A percentile compares a stretch with the other conserved stretches of the same genome.
Conservation (phyloP, 1,140 invertebrate genomes). For the Brachionus calyciflorus region DNA sequence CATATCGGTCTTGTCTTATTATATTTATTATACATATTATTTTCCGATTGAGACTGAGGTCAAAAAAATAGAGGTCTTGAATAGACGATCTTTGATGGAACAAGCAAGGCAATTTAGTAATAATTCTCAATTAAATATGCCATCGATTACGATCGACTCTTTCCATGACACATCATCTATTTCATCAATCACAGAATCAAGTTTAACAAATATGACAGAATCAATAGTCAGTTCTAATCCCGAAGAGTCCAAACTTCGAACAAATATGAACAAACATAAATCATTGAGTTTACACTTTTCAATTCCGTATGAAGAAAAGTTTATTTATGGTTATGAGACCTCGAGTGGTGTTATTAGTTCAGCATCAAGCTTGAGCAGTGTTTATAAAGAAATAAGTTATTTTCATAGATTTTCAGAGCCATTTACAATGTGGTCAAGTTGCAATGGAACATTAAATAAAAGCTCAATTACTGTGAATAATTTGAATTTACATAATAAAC, state of each 20-base stretch:
- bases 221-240: background rate
- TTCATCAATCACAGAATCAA: background rate
- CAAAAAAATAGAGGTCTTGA: background rate
- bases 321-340: conserved; percentile 8
- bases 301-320: conserved; percentile 22
- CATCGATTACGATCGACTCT: conserved; percentile 9
- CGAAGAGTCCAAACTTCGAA: background rate
- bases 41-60: background rate
- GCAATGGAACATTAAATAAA: background rate
- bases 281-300: background rate
- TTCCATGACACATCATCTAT: background rate
- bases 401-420: background rate
- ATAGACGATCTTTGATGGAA: conserved; percentile 1
- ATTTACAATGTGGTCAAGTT: background rate
- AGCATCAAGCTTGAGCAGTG: conserved; percentile 6
- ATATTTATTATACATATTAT: conserved; percentile 21
- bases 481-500: background rate
- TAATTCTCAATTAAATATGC: background rate
- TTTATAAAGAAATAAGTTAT: conserved; percentile 26
- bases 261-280: conserved; percentile 2
- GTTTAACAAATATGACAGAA: background rate
- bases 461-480: conserved; percentile 3
- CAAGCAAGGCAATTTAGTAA: background rate
- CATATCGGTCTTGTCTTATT: background rate
- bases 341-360: conserved; percentile 20